phyloP scores from a whole-genome alignment of 2,888 invertebrate species.

The Ichneumon xanthorius region DNA sequence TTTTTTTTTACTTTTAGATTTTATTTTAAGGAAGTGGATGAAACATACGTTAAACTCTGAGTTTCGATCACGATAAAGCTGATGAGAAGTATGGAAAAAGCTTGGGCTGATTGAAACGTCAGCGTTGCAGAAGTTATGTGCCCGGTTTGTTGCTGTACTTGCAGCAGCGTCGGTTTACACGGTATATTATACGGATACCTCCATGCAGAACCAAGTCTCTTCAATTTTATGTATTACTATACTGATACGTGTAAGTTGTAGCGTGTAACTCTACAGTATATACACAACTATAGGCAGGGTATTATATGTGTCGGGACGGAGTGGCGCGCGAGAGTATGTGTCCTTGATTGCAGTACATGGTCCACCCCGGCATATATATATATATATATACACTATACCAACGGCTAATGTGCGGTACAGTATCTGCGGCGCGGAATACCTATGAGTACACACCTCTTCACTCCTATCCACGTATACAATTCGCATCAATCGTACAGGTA shows the following conservation, averaged over 20 bases:
- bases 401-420: conserved; percentile 10
- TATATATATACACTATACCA: not conserved
- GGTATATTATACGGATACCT: conserved; percentile 39
- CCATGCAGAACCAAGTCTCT: not conserved
- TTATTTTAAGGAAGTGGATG: conserved; percentile 1
- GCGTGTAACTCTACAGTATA: conserved; percentile 27
- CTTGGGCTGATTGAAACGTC: conserved; percentile 81
- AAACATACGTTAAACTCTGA: conserved; percentile 45
- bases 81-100: conserved; percentile 71
- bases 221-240: conserved; percentile 31
- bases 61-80: conserved; percentile 66
- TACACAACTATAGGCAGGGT: conserved; percentile 35
- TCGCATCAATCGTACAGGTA: conserved; percentile 23
- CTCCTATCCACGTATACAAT: conserved; percentile 16
- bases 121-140: conserved; percentile 78
- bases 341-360: conserved; percentile 60
- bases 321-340: conserved; percentile 32
- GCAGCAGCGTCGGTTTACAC: conserved; percentile 46
- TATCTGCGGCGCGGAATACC: conserved; percentile 15
- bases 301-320: conserved; percentile 43
- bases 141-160: conserved; percentile 59
- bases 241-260: conserved; percentile 22
- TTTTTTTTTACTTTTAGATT: not conserved
- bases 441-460: conserved; percentile 34
- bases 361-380: conserved; percentile 8